These are phyloP conservation scores for Thysanoteuthis rhombus DNA, from an alignment of 2,888 invertebrate genomes.

Conservation along the genomic window DNA sequence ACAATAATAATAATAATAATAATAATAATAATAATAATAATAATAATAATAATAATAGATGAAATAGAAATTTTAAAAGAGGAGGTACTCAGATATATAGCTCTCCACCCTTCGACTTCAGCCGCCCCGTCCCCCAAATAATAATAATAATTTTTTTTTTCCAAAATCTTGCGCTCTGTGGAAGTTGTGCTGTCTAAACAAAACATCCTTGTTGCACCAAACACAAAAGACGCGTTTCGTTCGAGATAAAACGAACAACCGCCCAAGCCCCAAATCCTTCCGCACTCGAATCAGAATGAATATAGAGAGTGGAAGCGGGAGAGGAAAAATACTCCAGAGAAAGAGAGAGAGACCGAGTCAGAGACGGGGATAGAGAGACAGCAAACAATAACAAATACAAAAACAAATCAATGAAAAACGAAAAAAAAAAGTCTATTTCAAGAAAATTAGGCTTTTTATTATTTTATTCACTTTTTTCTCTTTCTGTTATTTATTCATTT, in stretches of 20 bases:
- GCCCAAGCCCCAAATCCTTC: not conserved
- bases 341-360: no score
- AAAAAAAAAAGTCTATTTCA: not conserved
- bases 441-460: not conserved
- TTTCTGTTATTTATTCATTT: not conserved
- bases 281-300: not conserved
- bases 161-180: no score
- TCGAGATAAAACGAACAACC: not conserved
- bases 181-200: not conserved
- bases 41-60: no score
- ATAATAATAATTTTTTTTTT: no score
- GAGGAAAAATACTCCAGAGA: not conserved
- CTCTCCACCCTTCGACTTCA: no score
- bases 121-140: no score
- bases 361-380: rapidly evolving
- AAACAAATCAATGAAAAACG: not conserved
- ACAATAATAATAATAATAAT: no score
- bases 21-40: no score
- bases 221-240: not conserved
- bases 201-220: slow-evolving; percentile 12
- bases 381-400: not conserved
- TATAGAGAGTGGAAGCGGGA: not conserved
- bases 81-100: no score
- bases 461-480: not conserved
- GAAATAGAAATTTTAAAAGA: no score